Evolutionary conservation across 1,140 invertebrate genomes (phyloP).

Genomic region (Augochlora pura): DNA sequence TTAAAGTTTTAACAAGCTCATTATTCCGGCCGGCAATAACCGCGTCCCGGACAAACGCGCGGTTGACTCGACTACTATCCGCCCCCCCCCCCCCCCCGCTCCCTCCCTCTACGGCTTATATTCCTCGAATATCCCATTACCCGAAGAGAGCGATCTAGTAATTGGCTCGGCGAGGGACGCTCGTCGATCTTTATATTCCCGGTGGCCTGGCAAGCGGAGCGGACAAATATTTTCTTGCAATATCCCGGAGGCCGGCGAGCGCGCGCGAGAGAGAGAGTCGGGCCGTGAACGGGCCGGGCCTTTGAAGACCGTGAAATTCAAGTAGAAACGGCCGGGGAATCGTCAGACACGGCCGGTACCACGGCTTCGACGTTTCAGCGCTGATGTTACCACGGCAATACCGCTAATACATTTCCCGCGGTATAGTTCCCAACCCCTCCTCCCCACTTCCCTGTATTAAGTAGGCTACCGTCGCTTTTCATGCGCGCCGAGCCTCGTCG

Average conservation of each 20-base stretch:
- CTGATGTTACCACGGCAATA: constrained; percentile 31
- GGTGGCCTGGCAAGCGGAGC: not conserved
- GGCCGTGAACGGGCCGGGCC: not conserved
- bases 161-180: constrained; percentile 13
- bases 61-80: too few relatives aligned
- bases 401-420: constrained; percentile 47
- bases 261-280: too few relatives aligned
- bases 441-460: too few relatives aligned
- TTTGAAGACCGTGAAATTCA: constrained; percentile 52
- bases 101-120: too few relatives aligned
- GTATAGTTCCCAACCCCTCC: constrained; percentile 19
- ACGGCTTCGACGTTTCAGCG: constrained; percentile 26
- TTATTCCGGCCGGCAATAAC: constrained; percentile 2
- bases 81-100: too few relatives aligned
- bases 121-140: not conserved
- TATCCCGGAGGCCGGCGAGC: constrained; percentile 21
- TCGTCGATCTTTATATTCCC: not conserved
- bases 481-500: constrained; percentile 21
- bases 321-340: constrained; percentile 27
- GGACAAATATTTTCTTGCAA: constrained; percentile 44
- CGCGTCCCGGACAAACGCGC: not conserved
- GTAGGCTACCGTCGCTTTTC: constrained; percentile 46
- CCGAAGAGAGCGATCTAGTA: not conserved
- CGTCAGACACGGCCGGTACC: constrained; percentile 17
- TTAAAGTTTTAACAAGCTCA: not conserved